Evolutionary conservation across 2,888 invertebrate species (phyloP).

Genomic region (Operophtera brumata): DNA sequence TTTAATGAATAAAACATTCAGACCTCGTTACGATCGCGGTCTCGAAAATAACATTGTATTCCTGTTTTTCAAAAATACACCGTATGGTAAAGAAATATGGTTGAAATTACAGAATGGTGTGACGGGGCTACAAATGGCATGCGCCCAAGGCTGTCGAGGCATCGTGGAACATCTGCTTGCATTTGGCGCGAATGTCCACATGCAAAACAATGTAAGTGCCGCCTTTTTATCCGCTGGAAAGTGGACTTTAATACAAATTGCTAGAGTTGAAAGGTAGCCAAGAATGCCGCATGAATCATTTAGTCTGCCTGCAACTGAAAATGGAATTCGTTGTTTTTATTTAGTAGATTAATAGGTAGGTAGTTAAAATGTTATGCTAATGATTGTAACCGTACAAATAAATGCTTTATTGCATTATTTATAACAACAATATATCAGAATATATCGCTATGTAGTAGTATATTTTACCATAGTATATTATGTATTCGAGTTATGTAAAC

Average conservation of each 20-base stretch:
- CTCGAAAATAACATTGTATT: conserved; percentile 20
- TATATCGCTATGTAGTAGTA: no score
- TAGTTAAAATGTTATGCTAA: neutral
- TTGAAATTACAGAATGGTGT: conserved; percentile 80
- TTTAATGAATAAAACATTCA: conserved; percentile 38
- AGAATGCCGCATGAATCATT: neutral
- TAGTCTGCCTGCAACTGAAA: neutral
- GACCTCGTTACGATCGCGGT: conserved; percentile 28
- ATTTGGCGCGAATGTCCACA: conserved; percentile 82
- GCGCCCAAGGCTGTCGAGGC: conserved; percentile 84
- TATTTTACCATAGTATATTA: no score
- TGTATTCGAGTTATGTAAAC: no score
- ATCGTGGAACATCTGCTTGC: conserved; percentile 84
- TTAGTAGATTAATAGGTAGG: neutral
- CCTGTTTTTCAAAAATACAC: neutral
- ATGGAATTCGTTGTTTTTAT: neutral
- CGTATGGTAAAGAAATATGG: conserved; percentile 5
- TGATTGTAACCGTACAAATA: no score
- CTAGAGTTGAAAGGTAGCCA: neutral
- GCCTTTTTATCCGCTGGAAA: neutral
- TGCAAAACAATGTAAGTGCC: conserved; percentile 84
- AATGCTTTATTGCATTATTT: no score
- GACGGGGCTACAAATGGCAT: conserved; percentile 85
- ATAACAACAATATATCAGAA: no score
- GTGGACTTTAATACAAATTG: neutral